Evolutionary conservation across 1,140 invertebrate species (phyloP), one percentile per base, ranked within the genome.

Genomic region (Ectropis grisescens): DNA sequence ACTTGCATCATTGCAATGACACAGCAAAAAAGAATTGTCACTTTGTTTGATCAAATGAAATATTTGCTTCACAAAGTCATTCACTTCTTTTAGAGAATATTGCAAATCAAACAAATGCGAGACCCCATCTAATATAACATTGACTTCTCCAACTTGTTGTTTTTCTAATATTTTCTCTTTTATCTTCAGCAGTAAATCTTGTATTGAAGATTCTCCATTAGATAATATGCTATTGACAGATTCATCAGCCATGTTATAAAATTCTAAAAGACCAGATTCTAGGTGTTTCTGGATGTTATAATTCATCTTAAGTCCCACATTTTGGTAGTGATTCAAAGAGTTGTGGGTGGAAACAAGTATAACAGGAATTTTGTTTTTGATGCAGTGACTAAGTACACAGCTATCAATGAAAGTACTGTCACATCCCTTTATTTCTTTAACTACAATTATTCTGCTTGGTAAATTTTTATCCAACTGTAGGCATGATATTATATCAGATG

Each of bases 391-490:
- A 51, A 86, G 81, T 19, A 90, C 74, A 58, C 83, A 86, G 52
- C 85, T 89, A 8, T 88, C 71, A 23, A 92, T 61, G 54, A 92
- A 93, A 61, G 88, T 89, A 29, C 87, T 88, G 66, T 91, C 88
- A 40, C 86, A 85, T 14, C 86, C 84, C 31, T 87, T 86, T 35
- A 86, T 82, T 72, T 92, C 90, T 53, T 87, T 87, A 13, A 90
- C 84, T 23, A 89, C 71, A 27, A 91, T 82, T 11, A 89, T 69
- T 62, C 85, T 86, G 25, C 82, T 85, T 28, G 45, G 43, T 53
- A 43, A 47, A 81, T 84, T 75, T 49, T 78, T 85, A 45, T 89
- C 88, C 32, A 90, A 78, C 23, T 87, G 86, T 38, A 90, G 83
- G 24, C 82, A 82, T 26, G 84, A 58, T 39, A 86, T 53, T 32